Evolutionary conservation across 2,113 vertebrate species (phyloP).

Genomic region (Gracilinanus agilis): DNA sequence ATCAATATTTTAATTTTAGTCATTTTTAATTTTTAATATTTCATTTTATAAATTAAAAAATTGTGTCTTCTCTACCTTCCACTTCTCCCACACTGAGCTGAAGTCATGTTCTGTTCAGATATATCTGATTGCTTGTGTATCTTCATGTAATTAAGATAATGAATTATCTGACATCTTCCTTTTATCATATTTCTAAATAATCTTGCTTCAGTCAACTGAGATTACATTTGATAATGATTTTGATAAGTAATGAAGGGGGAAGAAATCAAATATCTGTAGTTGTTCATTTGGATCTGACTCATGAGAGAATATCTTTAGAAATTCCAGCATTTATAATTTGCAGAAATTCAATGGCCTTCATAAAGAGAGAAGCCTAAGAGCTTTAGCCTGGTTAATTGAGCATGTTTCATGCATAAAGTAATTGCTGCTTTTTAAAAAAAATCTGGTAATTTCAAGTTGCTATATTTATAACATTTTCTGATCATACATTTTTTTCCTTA

Average conservation of each 20-base stretch:
- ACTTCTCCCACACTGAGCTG: background rate
- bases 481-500: background rate
- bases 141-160: slow-evolving; percentile 34
- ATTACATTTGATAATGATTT: slow-evolving; percentile 14
- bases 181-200: slow-evolving; percentile 29
- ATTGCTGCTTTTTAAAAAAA: slow-evolving; percentile 45
- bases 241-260: background rate
- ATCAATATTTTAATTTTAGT: background rate
- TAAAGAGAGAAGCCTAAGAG: slow-evolving; percentile 20
- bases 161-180: background rate
- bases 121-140: background rate
- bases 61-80: background rate
- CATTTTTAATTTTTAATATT: background rate
- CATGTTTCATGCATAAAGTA: slow-evolving; percentile 26
- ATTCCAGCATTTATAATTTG: slow-evolving; percentile 28
- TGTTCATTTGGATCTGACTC: background rate
- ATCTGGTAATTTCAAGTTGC: background rate
- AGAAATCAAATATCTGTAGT: slow-evolving; percentile 5
- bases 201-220: slow-evolving; percentile 20
- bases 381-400: slow-evolving; percentile 19
- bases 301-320: background rate
- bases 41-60: background rate
- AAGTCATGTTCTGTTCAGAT: background rate
- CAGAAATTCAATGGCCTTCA: slow-evolving; percentile 46
- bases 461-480: background rate